Evolutionary conservation across 1,140 invertebrate genomes (phyloP).

Genomic region (Tetramorium alpestre): DNA sequence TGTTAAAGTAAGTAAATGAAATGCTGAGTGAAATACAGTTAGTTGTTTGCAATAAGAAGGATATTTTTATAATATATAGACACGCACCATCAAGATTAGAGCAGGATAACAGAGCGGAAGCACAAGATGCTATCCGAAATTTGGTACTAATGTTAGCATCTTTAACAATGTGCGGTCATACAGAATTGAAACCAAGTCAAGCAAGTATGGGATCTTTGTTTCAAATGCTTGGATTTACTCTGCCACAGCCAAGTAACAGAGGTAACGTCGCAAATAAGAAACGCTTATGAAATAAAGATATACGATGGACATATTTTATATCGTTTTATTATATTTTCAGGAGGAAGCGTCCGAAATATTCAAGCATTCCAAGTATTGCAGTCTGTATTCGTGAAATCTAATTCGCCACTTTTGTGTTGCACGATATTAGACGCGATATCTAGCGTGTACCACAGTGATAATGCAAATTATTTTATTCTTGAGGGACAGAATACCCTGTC

Average conservation of each 20-base stretch:
- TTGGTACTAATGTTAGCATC: slow-evolving; percentile 97
- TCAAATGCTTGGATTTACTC: slow-evolving; percentile 96
- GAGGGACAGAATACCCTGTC: slow-evolving; percentile 98
- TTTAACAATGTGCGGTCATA: slow-evolving; percentile 96
- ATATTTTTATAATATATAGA: slow-evolving; percentile 71
- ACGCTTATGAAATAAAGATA: not conserved
- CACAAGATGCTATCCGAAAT: slow-evolving; percentile 96
- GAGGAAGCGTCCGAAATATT: slow-evolving; percentile 94
- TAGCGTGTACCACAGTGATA: slow-evolving; percentile 98
- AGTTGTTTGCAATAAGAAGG: slow-evolving; percentile 23
- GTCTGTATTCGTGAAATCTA: slow-evolving; percentile 96
- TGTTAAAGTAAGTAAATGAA: slow-evolving; percentile 91
- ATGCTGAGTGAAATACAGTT: not conserved
- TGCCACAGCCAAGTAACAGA: slow-evolving; percentile 95
- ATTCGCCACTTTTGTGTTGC: slow-evolving; percentile 93
- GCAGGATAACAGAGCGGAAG: slow-evolving; percentile 91
- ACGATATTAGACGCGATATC: slow-evolving; percentile 98
- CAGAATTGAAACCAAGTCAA: slow-evolving; percentile 93
- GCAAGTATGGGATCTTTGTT: slow-evolving; percentile 95
- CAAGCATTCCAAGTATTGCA: slow-evolving; percentile 98
- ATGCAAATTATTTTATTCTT: slow-evolving; percentile 99
- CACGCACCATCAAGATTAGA: slow-evolving; percentile 89
- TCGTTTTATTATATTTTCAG: slow-evolving; percentile 77
- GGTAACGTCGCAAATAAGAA: slow-evolving; percentile 86
- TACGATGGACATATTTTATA: not conserved